Evolutionary conservation across 2,888 invertebrate species (phyloP), one percentile per base, ranked within the genome.

Genomic region (Eucriotettix oculatus): DNA sequence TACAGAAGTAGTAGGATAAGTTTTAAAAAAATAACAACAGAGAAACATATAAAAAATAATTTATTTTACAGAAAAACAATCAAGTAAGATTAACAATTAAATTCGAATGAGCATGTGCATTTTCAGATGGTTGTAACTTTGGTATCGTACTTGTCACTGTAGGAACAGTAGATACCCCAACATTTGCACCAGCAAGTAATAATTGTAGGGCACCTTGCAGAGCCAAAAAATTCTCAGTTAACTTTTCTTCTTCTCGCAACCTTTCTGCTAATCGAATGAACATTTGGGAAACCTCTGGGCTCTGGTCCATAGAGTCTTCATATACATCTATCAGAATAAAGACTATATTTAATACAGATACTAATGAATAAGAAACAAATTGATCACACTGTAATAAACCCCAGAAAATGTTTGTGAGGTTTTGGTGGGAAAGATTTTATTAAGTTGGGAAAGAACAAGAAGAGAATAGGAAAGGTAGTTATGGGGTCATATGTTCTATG

Each of bases 201-300:
- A 87, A 76, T 66, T 83, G 79, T 62, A 89, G 76, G 41, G 82
- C 79, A 12, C 90, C 89, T 72, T 87, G 84, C 42, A 90, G 70
- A 66, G 82, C 78, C 62, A 82, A 71, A 43, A 88, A 73, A 58
- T 81, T 77, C 64, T 79, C 76, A 60, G 82, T 82, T n/a, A 87
- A 74, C 48, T 81, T 75, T 61, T 83, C 79, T 75, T 93, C 92
- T 63, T 80, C 78, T 64, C 79, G 75, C 29, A 93, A 73, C 62
- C 81, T 76, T 56, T 79, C 73, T 48, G 78, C 75, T 7, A 94
- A 75, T 11, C 78, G 72, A 58, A 77, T 75, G 66, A 90, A 81
- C 62, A 83, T 73, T 63, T 78, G 75, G 54, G 83, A 76, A 52
- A 86, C 76, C 61, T 81, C 76, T 16, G 83, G 79, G 40, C 83